Conservation (phyloP, 2,113 vertebrate species). For the Melanerpes aurifrons region DNA sequence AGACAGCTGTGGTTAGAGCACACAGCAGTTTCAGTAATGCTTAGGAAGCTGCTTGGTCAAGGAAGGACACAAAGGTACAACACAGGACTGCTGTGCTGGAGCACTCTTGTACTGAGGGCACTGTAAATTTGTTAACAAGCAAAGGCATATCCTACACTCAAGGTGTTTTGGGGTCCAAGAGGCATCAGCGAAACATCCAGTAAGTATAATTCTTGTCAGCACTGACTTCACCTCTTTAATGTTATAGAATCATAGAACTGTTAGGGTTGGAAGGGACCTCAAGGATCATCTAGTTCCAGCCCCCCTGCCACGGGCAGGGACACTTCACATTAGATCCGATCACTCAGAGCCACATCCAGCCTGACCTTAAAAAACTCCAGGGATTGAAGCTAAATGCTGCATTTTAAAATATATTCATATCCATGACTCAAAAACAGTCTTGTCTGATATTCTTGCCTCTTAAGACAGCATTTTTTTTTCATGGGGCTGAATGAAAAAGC, state of each 20-base stretch:
- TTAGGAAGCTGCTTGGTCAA: accelerated
- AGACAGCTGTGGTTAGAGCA: slow-evolving; percentile 37
- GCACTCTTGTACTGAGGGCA: accelerated
- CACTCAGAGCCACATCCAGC: no score
- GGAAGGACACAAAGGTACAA: neutral
- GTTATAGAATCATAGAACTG: neutral
- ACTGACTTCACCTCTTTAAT: neutral
- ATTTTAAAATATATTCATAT: neutral
- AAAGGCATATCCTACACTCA: accelerated
- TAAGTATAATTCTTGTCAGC: neutral
- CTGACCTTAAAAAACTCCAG: no score
- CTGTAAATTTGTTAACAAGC: neutral
- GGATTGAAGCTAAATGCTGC: neutral
- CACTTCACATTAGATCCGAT: no score
- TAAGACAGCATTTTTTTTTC: neutral
- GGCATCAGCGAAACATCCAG: neutral
- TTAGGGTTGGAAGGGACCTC: no score
- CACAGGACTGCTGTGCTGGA: neutral
- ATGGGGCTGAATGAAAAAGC: neutral
- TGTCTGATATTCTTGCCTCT: neutral
- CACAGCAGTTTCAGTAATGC: neutral
- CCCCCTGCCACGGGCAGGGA: no score
- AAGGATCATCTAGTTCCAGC: no score
- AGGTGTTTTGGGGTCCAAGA: neutral
- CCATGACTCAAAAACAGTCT: neutral